Conservation (phyloP, 2,113 vertebrate genomes). For the Triplophysa tibetana region DNA sequence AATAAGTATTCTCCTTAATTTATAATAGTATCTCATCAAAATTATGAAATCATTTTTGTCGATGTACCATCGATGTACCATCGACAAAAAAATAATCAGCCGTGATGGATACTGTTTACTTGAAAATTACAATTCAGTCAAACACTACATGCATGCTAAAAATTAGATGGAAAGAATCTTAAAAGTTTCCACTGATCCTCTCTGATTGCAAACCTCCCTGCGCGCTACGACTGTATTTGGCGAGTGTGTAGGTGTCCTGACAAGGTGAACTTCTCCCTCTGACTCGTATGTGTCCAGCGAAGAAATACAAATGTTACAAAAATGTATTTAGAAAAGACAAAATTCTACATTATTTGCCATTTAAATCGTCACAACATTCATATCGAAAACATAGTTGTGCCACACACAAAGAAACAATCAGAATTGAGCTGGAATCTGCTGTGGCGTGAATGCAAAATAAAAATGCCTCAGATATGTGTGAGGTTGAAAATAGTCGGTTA, state of each 20-base stretch:
- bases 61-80: no score
- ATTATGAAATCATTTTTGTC: no score
- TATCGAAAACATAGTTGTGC: neutral
- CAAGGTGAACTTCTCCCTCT: neutral
- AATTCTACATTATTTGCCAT: no score
- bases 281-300: neutral
- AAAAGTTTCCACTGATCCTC: no score
- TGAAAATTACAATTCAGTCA: slow-evolving; percentile 7
- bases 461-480: neutral
- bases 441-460: neutral
- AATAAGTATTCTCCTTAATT: no score
- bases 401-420: neutral
- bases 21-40: no score
- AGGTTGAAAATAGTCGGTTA: slow-evolving; percentile 19
- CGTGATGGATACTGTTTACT: neutral
- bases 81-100: no score
- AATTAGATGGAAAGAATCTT: no score
- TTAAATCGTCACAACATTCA: no score
- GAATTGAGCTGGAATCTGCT: neutral
- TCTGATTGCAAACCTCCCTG: neutral
- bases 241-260: neutral
- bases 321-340: no score
- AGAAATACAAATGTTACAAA: neutral
- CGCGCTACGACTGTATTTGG: neutral
- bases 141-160: neutral